A percentile compares a stretch with the other conserved stretches of the same genome.
Conservation (phyloP, 2,797 vertebrate species). For the Vultur gryphus region DNA sequence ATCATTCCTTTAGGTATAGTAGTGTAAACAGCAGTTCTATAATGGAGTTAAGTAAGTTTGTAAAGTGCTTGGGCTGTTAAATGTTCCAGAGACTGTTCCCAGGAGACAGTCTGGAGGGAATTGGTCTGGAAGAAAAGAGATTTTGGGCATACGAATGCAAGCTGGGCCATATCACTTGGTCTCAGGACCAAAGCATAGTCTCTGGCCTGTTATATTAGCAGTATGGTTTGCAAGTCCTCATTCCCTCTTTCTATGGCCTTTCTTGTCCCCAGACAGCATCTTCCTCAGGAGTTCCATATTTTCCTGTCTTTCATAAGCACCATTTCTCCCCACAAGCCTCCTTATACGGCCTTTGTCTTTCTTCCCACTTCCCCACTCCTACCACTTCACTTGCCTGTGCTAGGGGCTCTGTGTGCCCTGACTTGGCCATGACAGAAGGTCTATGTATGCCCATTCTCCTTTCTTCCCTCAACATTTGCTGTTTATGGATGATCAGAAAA, state of each 20-base stretch:
- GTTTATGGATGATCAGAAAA: not conserved
- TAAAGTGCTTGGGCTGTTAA: not conserved
- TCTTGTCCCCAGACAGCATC: not conserved
- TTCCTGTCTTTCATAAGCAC: not conserved
- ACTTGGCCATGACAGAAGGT: not conserved
- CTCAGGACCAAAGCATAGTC: not conserved
- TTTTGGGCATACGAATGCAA: not conserved
- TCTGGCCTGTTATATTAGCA: not conserved
- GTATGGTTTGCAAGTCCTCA: not conserved
- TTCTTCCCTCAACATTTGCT: not conserved
- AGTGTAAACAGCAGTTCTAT: not conserved
- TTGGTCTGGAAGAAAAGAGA: not conserved
- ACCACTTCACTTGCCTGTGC: not conserved
- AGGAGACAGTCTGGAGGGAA: not conserved
- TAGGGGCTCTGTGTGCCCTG: not conserved
- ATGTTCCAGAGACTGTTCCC: not conserved
- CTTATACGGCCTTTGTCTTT: not conserved
- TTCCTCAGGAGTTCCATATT: not conserved
- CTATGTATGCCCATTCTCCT: not conserved
- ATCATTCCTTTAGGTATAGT: not conserved
- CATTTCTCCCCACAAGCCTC: not conserved
- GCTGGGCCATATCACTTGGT: fast-evolving
- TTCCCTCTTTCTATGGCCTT: not conserved
- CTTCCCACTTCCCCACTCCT: not conserved
- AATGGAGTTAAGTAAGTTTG: not conserved